Evolutionary conservation across 2,888 invertebrate species (phyloP).

Genomic region (Metalampra italica): DNA sequence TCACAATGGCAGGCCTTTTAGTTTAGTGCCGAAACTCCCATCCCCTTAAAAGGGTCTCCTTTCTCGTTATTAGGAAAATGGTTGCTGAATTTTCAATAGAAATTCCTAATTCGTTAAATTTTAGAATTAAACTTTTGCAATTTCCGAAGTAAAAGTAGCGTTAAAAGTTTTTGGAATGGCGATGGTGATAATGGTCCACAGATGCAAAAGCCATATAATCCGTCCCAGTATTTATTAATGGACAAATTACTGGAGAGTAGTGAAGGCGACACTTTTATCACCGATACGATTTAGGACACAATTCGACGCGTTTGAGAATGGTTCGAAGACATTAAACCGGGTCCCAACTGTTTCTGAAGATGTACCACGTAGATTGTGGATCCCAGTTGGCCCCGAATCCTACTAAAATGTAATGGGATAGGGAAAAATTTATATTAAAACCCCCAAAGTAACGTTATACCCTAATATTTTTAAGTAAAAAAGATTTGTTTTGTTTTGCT

Average conservation of each 20-base stretch:
- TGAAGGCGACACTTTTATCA: constrained; percentile 48
- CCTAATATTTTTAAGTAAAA: constrained; percentile 19
- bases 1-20: constrained; percentile 32
- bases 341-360: constrained; percentile 38
- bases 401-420: constrained; percentile 39
- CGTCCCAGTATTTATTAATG: constrained; percentile 15
- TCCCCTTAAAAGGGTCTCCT: constrained; percentile 27
- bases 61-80: constrained; percentile 21
- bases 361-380: constrained; percentile 23
- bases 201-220: not conserved
- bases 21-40: constrained; percentile 33
- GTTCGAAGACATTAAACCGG: constrained; percentile 42
- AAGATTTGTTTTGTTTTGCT: constrained; percentile 9
- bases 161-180: constrained; percentile 4
- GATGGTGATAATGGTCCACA: not conserved
- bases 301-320: constrained; percentile 33
- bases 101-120: constrained; percentile 11
- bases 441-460: constrained; percentile 8
- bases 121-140: constrained; percentile 7
- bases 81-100: constrained; percentile 17
- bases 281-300: constrained; percentile 41
- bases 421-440: constrained; percentile 18
- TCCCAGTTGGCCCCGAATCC: constrained; percentile 21
- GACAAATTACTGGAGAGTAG: constrained; percentile 35
- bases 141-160: not conserved